Evolutionary conservation across 2,888 invertebrate species (phyloP).

Genomic region (Heliconius charithonia): DNA sequence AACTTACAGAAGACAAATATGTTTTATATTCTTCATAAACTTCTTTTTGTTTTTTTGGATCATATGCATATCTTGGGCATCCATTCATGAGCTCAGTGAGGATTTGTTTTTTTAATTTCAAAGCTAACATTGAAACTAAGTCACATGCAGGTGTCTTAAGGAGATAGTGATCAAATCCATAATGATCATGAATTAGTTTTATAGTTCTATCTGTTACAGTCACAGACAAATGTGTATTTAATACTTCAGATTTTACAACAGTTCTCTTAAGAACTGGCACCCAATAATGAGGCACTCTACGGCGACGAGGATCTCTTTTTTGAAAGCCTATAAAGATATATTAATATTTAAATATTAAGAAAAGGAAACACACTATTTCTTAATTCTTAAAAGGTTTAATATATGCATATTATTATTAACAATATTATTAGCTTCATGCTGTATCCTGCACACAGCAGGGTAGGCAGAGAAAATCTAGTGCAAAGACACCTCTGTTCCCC

Average conservation of each 20-base stretch:
- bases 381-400: too few relatives aligned
- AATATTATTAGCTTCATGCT: too few relatives aligned
- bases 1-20: conserved; percentile 91
- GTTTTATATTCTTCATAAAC: conserved; percentile 91
- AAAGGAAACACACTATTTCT: background rate
- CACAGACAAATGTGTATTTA: conserved; percentile 92
- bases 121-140: conserved; percentile 91
- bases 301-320: conserved; percentile 83
- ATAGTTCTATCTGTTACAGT: conserved; percentile 93
- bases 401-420: too few relatives aligned
- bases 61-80: conserved; percentile 86
- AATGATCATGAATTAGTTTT: conserved; percentile 92
- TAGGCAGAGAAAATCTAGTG: too few relatives aligned
- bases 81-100: conserved; percentile 87
- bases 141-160: conserved; percentile 97
- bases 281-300: conserved; percentile 94
- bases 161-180: conserved; percentile 97
- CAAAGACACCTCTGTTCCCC: too few relatives aligned
- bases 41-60: conserved; percentile 87
- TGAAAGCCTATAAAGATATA: conserved; percentile 83
- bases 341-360: too few relatives aligned
- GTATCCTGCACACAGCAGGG: too few relatives aligned
- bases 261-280: conserved; percentile 91
- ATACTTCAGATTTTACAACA: conserved; percentile 94
- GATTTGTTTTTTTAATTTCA: conserved; percentile 93